These are phyloP conservation scores for Sialis lutaria DNA, from an alignment of 2,888 invertebrate genomes.

Conservation along the genomic window DNA sequence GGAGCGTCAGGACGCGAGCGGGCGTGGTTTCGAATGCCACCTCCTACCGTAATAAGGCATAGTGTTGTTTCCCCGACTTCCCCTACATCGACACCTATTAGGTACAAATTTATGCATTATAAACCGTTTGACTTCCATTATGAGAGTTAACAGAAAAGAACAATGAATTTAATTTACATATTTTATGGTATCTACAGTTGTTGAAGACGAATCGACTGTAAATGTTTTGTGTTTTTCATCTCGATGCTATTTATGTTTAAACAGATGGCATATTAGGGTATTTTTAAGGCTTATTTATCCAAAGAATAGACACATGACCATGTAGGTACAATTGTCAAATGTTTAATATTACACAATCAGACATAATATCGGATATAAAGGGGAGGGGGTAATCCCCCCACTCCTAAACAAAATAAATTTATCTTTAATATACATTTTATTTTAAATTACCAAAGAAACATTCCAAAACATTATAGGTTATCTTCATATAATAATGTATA, in stretches of 20 bases:
- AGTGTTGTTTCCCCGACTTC: conserved; percentile 8
- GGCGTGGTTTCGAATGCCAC: neutral
- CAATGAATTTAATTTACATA: conserved; percentile 15
- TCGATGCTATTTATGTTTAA: too few species aligned
- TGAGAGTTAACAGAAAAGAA: conserved; percentile 13
- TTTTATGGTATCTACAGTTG: conserved; percentile 5
- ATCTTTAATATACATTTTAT: too few species aligned
- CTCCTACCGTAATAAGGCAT: neutral
- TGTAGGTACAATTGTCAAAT: neutral
- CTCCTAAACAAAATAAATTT: too few species aligned
- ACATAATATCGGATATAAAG: too few species aligned
- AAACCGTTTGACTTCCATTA: conserved; percentile 17
- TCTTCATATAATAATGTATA: too few species aligned
- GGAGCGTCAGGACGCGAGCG: neutral
- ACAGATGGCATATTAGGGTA: too few species aligned
- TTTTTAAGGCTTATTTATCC: too few species aligned
- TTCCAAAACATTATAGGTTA: too few species aligned
- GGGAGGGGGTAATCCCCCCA: too few species aligned
- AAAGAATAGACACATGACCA: neutral
- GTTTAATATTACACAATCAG: too few species aligned
- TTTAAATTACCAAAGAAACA: too few species aligned
- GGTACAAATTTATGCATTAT: conserved; percentile 17
- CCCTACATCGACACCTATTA: conserved; percentile 13
- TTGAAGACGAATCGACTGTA: neutral
- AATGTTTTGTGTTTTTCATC: neutral